Conservation (phyloP, 2,888 invertebrate genomes). For the Drosophila atripex region DNA sequence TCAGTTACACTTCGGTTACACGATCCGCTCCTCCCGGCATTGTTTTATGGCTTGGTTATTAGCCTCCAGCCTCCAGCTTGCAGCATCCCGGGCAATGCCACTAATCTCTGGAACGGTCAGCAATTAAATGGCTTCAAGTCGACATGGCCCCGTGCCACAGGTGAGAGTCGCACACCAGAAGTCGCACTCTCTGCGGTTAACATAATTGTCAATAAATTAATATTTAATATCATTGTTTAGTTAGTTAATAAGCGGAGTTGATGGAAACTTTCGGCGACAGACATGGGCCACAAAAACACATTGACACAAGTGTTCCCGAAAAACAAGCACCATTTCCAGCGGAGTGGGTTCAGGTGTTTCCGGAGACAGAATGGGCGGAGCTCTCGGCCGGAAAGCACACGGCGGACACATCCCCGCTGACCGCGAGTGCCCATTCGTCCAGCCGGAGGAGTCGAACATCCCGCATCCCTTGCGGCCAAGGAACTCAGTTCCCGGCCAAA, state of each 20-base stretch:
- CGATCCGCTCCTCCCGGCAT: slow-evolving; percentile 54
- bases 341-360: background rate
- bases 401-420: slow-evolving; percentile 26
- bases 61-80: slow-evolving; percentile 34
- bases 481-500: slow-evolving; percentile 46
- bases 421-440: slow-evolving; percentile 63
- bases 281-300: background rate
- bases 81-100: slow-evolving; percentile 14
- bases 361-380: slow-evolving; percentile 51
- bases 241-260: background rate
- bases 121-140: slow-evolving; percentile 40
- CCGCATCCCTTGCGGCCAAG: slow-evolving; percentile 30
- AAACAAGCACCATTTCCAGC: too few species aligned
- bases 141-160: background rate
- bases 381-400: slow-evolving; percentile 23
- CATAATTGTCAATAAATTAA: background rate
- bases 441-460: too few species aligned
- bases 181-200: too few species aligned
- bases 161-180: too few species aligned
- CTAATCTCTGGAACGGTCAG: slow-evolving; percentile 52
- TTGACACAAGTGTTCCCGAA: background rate
- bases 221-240: background rate
- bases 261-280: background rate
- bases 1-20: slow-evolving; percentile 69
- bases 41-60: slow-evolving; percentile 71